Conservation (phyloP, 1,140 invertebrate genomes). For the Drosophila ananassae region DNA sequence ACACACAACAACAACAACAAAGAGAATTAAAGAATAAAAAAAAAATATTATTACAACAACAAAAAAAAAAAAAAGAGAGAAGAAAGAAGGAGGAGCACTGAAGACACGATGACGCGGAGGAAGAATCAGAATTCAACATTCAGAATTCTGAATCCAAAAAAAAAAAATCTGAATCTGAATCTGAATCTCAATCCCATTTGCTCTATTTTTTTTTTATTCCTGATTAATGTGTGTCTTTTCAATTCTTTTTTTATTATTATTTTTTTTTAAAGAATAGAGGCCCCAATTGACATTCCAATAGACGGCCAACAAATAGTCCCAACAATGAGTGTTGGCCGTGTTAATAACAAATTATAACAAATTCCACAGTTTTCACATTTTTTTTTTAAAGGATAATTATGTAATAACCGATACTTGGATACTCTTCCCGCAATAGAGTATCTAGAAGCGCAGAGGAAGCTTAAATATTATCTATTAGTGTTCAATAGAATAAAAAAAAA, state of each 20-base stretch:
- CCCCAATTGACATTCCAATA: conserved; percentile 11
- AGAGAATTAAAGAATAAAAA: not conserved
- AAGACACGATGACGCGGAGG: not conserved
- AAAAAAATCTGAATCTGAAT: conserved; percentile 9
- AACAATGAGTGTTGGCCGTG: conserved; percentile 19
- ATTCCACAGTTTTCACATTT: not conserved
- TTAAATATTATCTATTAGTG: too few species aligned
- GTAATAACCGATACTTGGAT: not conserved
- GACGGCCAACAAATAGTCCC: conserved; percentile 19
- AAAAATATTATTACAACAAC: not conserved
- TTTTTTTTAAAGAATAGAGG: conserved; percentile 5
- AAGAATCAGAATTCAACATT: conserved; percentile 7
- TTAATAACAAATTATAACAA: not conserved
- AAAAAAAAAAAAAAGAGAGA: not conserved
- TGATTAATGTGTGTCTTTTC: conserved; percentile 57
- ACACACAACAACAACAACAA: not conserved
- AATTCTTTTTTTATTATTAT: not conserved
- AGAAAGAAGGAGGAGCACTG: not conserved
- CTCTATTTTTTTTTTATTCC: conserved; percentile 72
- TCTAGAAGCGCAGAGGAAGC: too few species aligned
- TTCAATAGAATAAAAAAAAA: too few species aligned
- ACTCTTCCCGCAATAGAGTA: too few species aligned
- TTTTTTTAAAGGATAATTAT: not conserved
- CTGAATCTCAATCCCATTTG: conserved; percentile 16
- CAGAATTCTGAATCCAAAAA: not conserved